Evolutionary conservation across 2,113 vertebrate species (phyloP).

Genomic region (Nyctereutes procyonoides): DNA sequence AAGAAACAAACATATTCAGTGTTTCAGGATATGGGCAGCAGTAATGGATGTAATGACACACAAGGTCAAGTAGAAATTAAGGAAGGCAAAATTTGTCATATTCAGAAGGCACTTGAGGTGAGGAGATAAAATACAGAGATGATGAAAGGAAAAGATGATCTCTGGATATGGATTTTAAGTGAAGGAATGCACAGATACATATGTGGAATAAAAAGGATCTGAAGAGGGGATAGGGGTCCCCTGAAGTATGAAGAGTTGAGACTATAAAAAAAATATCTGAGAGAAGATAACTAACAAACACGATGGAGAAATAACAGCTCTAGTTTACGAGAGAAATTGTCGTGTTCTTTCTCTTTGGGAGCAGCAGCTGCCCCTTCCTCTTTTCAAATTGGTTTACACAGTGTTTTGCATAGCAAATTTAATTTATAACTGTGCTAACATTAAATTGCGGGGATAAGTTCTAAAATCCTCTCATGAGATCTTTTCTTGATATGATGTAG

Average conservation of each 20-base stretch:
- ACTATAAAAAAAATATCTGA: background rate
- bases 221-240: background rate
- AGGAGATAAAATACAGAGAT: background rate
- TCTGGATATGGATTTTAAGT: background rate
- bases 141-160: background rate
- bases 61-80: background rate
- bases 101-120: background rate
- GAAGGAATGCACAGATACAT: rapidly evolving
- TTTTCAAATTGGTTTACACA: background rate
- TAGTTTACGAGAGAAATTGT: background rate
- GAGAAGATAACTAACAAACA: background rate
- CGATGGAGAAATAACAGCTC: background rate
- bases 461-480: background rate
- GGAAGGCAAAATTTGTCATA: background rate
- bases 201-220: background rate
- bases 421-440: slow-evolving; percentile 28
- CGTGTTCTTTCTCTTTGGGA: background rate
- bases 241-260: background rate
- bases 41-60: background rate
- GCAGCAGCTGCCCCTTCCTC: background rate
- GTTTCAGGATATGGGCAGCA: background rate
- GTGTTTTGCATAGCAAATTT: slow-evolving; percentile 8
- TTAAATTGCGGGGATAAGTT: background rate
- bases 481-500: background rate
- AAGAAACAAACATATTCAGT: background rate